Evolutionary conservation across 1,140 invertebrate genomes (phyloP), one percentile per base, ranked within the genome.

Genomic region (Dendrolimus kikuchii): DNA sequence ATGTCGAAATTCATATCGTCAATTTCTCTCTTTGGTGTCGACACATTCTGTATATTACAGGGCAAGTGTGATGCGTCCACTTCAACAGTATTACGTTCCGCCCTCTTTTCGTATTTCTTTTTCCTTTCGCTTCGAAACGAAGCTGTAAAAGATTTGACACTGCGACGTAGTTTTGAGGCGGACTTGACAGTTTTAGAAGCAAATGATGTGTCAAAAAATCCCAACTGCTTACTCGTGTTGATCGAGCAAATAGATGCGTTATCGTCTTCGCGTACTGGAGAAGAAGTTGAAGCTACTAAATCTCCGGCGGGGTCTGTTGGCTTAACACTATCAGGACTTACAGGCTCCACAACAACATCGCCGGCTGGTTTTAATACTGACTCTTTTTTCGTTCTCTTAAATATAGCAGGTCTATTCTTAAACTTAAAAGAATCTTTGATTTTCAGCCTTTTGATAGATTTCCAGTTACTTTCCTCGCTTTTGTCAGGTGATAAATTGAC

Each of bases 351-450:
- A 0, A 75, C 73, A 36, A 85, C 81, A 41, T 85, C 81, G 4
- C 81, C 81, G 0, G 71, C 59, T 0, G 71, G 60, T 65, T 85
- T 86, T 5, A 76, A 74, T 1, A 81, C 65, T 2, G 83, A 73
- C 41, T 84, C 83, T 57, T 86, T 86, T 70, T 86, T 86, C 5
- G 74, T 84, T 59, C 65, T 75, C 67, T 88, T 86, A 59, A 85
- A 86, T 63, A 87, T 86, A 5, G 76, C 79, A 4, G 86, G 85
- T 62, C 76, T 77, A 57, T 76, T 87, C 64, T 88, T 88, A 59
- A 88, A 88, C 57, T 86, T 86, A 61, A 88, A 88, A 0, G 87
- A 88, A 62, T 88, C 86, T 63, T 88, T 88, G 41, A 88, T 86
- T 68, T 88, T 88, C 39, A 88, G 62, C 59, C 84, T 76, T 72